Conservation (phyloP, 2,888 invertebrate species). For the Steromphala cineraria region DNA sequence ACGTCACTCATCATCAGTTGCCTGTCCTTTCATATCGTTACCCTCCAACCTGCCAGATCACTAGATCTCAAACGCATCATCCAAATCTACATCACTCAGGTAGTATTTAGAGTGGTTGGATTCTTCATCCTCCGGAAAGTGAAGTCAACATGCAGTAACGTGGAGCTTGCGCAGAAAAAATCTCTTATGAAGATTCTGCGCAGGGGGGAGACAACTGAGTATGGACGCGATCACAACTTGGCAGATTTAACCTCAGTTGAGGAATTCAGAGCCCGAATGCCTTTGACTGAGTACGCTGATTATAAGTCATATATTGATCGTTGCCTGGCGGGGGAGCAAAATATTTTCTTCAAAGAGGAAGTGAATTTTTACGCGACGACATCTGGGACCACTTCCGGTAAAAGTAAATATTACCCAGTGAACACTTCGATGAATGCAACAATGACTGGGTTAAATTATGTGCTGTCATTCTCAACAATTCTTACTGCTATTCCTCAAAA, state of each 20-base stretch:
- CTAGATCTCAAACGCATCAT: background rate
- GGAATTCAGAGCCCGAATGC: background rate
- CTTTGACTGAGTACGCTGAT: background rate
- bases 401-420: background rate
- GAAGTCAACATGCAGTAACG: background rate
- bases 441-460: background rate
- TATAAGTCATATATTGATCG: background rate
- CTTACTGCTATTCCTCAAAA: background rate
- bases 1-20: background rate
- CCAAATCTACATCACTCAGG: background rate
- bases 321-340: background rate
- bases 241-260: background rate
- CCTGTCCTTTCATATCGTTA: background rate
- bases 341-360: background rate
- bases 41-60: background rate
- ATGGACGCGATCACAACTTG: background rate
- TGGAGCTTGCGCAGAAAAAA: background rate
- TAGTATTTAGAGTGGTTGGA: background rate
- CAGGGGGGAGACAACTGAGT: background rate
- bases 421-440: background rate
- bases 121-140: background rate
- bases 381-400: conserved; percentile 2
- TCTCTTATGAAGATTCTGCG: background rate
- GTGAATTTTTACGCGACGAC: background rate
- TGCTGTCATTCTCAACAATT: background rate